These are phyloP conservation scores for Dicyrtoma fusca DNA, from an alignment of 2,888 invertebrate species.

Conservation along the genomic window DNA sequence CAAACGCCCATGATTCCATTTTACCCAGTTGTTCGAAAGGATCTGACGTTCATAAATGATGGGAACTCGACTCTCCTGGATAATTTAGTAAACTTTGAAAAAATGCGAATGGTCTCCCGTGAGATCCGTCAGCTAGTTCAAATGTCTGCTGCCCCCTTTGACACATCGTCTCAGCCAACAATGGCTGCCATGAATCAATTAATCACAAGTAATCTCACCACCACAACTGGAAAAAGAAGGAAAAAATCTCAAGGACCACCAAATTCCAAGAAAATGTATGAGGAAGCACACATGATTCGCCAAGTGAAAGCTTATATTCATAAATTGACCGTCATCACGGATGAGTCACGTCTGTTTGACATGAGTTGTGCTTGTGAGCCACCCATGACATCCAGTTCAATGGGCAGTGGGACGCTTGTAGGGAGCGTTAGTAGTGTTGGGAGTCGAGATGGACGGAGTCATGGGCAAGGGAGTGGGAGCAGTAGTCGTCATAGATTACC, in stretches of 20 bases:
- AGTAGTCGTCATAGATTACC: conserved; percentile 42
- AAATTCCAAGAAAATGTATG: conserved; percentile 98
- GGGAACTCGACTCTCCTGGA: conserved; percentile 93
- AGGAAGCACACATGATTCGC: conserved; percentile 67
- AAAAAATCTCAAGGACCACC: conserved; percentile 70
- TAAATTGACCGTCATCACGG: conserved; percentile 86
- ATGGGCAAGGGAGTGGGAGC: conserved; percentile 23
- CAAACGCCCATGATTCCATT: conserved; percentile 80
- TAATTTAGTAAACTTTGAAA: conserved; percentile 93
- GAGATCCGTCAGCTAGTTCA: conserved; percentile 87
- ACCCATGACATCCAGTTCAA: conserved; percentile 61
- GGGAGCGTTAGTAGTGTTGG: conserved; percentile 5
- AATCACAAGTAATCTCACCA: conserved; percentile 57
- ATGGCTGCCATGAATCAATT: conserved; percentile 87
- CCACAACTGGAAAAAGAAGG: conserved; percentile 84
- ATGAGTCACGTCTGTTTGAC: conserved; percentile 86
- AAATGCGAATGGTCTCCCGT: conserved; percentile 96
- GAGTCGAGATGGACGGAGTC: conserved; percentile 7
- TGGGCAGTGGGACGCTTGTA: neutral
- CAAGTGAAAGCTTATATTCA: conserved; percentile 75
- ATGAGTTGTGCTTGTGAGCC: conserved; percentile 93
- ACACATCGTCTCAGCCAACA: conserved; percentile 64
- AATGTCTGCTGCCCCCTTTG: conserved; percentile 94
- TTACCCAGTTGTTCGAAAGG: conserved; percentile 89
- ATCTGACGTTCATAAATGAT: conserved; percentile 96